Evolutionary conservation across 53 echinoderm and acorn worm genomes (phyloP), one percentile per base, ranked within the genome.

Genomic region (Echinarachnius parma): DNA sequence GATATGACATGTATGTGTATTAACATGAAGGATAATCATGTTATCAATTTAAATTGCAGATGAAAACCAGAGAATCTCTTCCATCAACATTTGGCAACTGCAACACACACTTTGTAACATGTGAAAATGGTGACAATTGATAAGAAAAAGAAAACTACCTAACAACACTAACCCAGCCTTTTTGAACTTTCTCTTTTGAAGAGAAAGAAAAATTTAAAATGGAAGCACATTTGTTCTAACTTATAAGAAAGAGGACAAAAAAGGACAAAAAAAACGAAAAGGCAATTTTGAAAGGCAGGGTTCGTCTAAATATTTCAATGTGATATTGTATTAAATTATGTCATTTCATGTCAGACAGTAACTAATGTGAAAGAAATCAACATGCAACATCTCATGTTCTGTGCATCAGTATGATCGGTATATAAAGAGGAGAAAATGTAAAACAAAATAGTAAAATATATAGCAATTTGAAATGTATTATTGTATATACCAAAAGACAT

Each of bases 121-220:
- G 15, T 5, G 18, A 39, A 47, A 45, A 26, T 37, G 22, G 65
- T 65, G 65, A 65, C 28, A 46, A 19, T 34, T 46, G 35, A 61
- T 13, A 36, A 65, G 28, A 0, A 64, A 20, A 64, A 65, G 28
- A 65, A 46, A n/a, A 9, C n/a, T 21, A 34, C 30, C 30, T 9
- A 9, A 36, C 62, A 27, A 46, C 47, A 65, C 28, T 46, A 65
- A 65, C 46, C 47, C 28, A 46, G 47, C 46, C 65, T 65, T 42
- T 28, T 62, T 24, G 18, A 16, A 26, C 10, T n/a, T 16, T 65
- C 11, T 4, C 65, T 65, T 39, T 65, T 69, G 47, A 42, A 18
- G 20, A 28, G 14, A 50, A 24, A 68, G 49, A 68, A n/a, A 68
- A 68, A 52, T 68, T 52, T 68, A 68, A 68, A 68, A 68, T 68